Evolutionary conservation across 2,888 invertebrate genomes (phyloP).

Genomic region (Lepidochrysops patricia): DNA sequence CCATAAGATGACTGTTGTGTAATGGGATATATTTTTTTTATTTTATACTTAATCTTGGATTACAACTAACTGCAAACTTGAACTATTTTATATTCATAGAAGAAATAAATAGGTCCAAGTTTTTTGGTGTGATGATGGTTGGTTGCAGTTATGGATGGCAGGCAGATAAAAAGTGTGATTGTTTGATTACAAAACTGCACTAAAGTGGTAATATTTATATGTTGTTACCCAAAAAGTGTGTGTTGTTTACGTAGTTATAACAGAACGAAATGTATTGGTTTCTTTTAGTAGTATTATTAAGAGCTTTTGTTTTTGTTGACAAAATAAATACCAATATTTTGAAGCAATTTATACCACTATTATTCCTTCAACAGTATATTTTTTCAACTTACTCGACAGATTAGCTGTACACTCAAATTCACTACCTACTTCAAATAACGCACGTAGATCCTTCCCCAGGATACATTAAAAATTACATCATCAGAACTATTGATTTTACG

Average conservation of each 20-base stretch:
- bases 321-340: neutral
- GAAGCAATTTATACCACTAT: neutral
- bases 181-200: neutral
- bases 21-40: too few species aligned
- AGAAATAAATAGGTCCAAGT: too few species aligned
- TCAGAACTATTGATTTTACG: conserved; percentile 9
- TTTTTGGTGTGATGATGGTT: too few species aligned
- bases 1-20: too few species aligned
- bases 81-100: too few species aligned
- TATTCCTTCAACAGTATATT: neutral
- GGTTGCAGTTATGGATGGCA: too few species aligned
- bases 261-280: neutral
- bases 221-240: too few species aligned
- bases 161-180: too few species aligned
- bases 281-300: neutral
- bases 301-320: neutral
- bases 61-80: too few species aligned
- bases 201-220: neutral
- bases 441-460: neutral
- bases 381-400: conserved; percentile 14
- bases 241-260: too few species aligned
- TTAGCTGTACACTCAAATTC: neutral
- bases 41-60: too few species aligned
- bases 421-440: neutral
- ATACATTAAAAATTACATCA: conserved; percentile 6